phyloP scores from a whole-genome alignment of 2,797 vertebrate species.

The Centropyge bicolor region DNA sequence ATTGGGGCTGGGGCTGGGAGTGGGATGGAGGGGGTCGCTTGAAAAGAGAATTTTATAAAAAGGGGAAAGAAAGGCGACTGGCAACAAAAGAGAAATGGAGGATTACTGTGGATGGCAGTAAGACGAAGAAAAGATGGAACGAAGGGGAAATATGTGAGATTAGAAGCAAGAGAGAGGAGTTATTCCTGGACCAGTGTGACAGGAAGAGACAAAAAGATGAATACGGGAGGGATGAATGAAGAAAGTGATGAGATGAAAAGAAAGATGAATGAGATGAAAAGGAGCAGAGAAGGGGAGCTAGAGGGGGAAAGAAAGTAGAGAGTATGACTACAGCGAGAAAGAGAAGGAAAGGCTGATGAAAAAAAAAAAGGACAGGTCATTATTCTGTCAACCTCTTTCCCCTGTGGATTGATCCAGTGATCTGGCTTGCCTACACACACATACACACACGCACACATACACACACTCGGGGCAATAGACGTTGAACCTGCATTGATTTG shows the following conservation, averaged over 20 bases:
- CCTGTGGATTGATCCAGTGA: constrained; percentile 60
- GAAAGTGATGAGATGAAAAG: constrained; percentile 9
- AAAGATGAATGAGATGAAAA: no score
- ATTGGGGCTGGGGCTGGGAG: constrained; percentile 43
- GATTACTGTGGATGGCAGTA: constrained; percentile 37
- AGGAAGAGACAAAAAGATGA: constrained; percentile 24
- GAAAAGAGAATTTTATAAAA: constrained; percentile 65
- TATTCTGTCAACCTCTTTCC: constrained; percentile 69
- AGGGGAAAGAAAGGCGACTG: constrained; percentile 33
- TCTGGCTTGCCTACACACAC: constrained; percentile 5
- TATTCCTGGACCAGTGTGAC: constrained; percentile 54
- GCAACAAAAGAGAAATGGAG: constrained; percentile 57
- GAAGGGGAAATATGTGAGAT: constrained; percentile 52
- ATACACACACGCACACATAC: constrained; percentile 10
- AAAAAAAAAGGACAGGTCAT: constrained; percentile 64
- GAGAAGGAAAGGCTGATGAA: constrained; percentile 51
- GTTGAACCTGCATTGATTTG: constrained; percentile 71
- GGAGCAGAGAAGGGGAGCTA: constrained; percentile 23
- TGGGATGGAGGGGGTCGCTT: constrained; percentile 37
- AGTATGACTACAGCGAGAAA: constrained; percentile 26
- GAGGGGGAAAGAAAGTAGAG: constrained; percentile 19
- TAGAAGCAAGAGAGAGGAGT: constrained; percentile 49
- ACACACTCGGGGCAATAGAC: constrained; percentile 28
- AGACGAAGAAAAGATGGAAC: constrained; percentile 49
- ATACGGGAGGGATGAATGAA: constrained; percentile 31